phyloP scores from a whole-genome alignment of 2,797 vertebrate genomes.

The Hybognathus amarus region DNA sequence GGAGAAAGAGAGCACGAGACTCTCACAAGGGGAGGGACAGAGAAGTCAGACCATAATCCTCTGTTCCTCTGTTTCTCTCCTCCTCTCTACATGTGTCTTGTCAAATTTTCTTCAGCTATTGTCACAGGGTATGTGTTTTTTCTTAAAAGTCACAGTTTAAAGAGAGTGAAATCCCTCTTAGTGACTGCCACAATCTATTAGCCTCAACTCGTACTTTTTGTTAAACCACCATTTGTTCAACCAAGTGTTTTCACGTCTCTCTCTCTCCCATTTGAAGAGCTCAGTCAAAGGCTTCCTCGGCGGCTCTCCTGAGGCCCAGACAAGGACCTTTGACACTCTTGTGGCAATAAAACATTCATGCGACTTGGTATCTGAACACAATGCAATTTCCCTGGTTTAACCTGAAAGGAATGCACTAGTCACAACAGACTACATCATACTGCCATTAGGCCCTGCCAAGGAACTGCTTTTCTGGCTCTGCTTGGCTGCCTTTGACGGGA shows the following conservation, averaged over 20 bases:
- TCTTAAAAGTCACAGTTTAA: slow-evolving; percentile 85
- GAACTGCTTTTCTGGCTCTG: slow-evolving; percentile 82
- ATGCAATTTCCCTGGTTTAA: slow-evolving; percentile 87
- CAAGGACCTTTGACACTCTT: slow-evolving; percentile 80
- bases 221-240: slow-evolving; percentile 61
- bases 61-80: slow-evolving; percentile 70
- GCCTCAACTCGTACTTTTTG: slow-evolving; percentile 74
- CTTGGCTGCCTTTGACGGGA: slow-evolving; percentile 78
- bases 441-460: slow-evolving; percentile 82
- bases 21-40: not conserved
- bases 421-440: slow-evolving; percentile 88
- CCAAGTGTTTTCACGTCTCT: slow-evolving; percentile 67
- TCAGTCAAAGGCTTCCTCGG: slow-evolving; percentile 43
- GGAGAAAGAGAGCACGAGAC: not conserved
- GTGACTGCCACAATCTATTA: slow-evolving; percentile 90
- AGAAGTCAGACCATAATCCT: slow-evolving; percentile 2
- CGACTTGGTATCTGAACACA: slow-evolving; percentile 87
- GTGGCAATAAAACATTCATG: slow-evolving; percentile 91
- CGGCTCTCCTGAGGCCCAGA: slow-evolving; percentile 65
- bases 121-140: slow-evolving; percentile 82
- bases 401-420: slow-evolving; percentile 88
- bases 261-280: slow-evolving; percentile 62
- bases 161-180: slow-evolving; percentile 89
- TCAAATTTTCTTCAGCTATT: slow-evolving; percentile 89
- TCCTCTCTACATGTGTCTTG: slow-evolving; percentile 83